phyloP scores from a whole-genome alignment of 2,797 vertebrate genomes.

The Triplophysa yarkandensis region DNA sequence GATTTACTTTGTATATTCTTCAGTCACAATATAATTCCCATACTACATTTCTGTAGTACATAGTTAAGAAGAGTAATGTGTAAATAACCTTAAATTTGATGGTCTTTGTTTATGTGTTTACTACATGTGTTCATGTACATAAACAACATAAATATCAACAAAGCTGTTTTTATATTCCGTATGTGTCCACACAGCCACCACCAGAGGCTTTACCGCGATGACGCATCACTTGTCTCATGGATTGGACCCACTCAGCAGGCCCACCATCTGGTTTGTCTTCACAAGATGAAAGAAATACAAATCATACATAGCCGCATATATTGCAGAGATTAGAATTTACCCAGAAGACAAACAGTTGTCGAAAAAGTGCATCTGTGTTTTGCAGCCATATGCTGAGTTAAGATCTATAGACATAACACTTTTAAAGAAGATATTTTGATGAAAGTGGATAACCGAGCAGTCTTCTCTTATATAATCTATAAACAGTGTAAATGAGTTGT shows the following conservation, averaged over 20 bases:
- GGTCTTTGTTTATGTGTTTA: too few relatives aligned
- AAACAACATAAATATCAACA: too few relatives aligned
- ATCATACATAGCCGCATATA: constrained; percentile 70
- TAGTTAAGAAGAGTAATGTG: too few relatives aligned
- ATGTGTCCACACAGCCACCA: constrained; percentile 32
- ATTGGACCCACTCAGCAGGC: constrained; percentile 72
- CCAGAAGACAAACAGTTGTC: not conserved
- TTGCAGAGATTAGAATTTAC: constrained; percentile 68
- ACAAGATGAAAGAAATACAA: constrained; percentile 64
- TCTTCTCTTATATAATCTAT: too few relatives aligned
- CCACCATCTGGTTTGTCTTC: constrained; percentile 74
- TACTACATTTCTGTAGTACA: too few relatives aligned
- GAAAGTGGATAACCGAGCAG: too few relatives aligned
- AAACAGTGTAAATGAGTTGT: too few relatives aligned
- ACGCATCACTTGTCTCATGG: constrained; percentile 69
- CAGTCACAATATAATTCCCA: too few relatives aligned
- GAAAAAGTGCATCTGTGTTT: constrained; percentile 6
- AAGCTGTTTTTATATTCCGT: constrained; percentile 8
- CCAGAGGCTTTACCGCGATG: constrained; percentile 63
- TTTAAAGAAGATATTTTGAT: too few relatives aligned
- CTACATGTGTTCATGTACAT: too few relatives aligned
- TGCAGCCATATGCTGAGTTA: constrained; percentile 25
- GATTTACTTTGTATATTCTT: too few relatives aligned
- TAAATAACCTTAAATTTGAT: too few relatives aligned
- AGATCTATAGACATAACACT: constrained; percentile 23